Percentiles rank a stretch among this genome's conserved stretches.
phyloP scores from a whole-genome alignment of 2,888 invertebrate species.

The Meghimatium bilineatum region DNA sequence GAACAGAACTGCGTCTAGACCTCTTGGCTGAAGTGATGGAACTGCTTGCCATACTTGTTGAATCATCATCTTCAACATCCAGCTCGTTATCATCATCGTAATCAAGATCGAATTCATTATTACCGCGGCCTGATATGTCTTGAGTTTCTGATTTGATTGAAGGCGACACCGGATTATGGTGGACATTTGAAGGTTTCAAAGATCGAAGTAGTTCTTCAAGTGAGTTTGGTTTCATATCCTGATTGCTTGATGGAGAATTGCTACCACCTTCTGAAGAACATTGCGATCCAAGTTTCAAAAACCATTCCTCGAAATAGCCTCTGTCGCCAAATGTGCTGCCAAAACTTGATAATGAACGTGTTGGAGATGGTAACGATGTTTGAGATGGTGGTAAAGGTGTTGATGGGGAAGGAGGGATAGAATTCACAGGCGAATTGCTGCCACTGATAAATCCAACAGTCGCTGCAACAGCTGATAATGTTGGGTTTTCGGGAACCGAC shows the following conservation, averaged over 20 bases:
- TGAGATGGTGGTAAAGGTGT: conserved; percentile 41
- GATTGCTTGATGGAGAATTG: not conserved
- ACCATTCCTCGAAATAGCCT: conserved; percentile 50
- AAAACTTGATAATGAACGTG: conserved; percentile 48
- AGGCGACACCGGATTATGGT: conserved; percentile 47
- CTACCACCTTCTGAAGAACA: conserved; percentile 32
- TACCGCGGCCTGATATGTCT: conserved; percentile 40
- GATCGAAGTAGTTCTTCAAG: conserved; percentile 44
- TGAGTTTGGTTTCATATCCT: conserved; percentile 37
- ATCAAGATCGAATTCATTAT: conserved; percentile 49
- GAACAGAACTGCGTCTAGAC: conserved; percentile 14
- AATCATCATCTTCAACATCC: conserved; percentile 26
- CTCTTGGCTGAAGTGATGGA: not conserved
- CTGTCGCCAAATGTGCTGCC: conserved; percentile 49
- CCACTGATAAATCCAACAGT: conserved; percentile 24
- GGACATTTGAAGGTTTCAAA: conserved; percentile 29
- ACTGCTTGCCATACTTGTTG: conserved; percentile 32
- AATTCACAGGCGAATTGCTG: conserved; percentile 31
- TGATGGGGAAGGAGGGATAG: conserved; percentile 46
- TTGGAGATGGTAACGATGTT: conserved; percentile 43
- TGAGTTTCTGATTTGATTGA: conserved; percentile 46
- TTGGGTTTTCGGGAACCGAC: conserved; percentile 41
- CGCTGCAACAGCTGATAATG: conserved; percentile 47
- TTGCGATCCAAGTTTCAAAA: conserved; percentile 47
- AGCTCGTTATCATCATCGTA: conserved; percentile 44